These are phyloP conservation scores for Casuarius casuarius DNA, from an alignment of 2,113 vertebrate species.

Conservation along the genomic window DNA sequence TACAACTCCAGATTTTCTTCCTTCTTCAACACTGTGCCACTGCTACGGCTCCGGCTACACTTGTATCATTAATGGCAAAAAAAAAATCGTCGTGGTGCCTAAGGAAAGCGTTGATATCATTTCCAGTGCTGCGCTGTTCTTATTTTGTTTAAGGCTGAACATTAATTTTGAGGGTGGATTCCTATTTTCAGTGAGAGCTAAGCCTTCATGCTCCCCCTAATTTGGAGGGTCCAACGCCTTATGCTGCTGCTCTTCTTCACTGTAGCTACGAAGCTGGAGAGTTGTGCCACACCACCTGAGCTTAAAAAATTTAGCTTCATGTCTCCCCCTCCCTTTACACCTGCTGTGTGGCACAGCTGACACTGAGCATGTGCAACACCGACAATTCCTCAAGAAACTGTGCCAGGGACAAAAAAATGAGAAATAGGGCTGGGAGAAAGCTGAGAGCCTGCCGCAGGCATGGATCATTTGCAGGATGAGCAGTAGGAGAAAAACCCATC, in stretches of 20 bases:
- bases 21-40: neutral
- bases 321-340: neutral
- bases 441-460: neutral
- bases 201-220: neutral
- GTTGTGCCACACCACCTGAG: neutral
- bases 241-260: neutral
- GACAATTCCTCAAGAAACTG: neutral
- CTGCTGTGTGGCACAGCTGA: neutral
- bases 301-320: neutral
- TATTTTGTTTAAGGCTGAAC: neutral
- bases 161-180: neutral
- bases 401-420: neutral
- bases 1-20: neutral
- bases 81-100: neutral
- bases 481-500: neutral
- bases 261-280: neutral
- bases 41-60: neutral
- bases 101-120: neutral
- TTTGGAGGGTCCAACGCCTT: neutral
- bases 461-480: neutral
- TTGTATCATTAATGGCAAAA: neutral
- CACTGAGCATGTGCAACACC: neutral
- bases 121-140: neutral
- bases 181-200: neutral
- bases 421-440: neutral